These are phyloP conservation scores for Podarcis lilfordi DNA, from an alignment of 2,797 vertebrate species.

Conservation along the genomic window DNA sequence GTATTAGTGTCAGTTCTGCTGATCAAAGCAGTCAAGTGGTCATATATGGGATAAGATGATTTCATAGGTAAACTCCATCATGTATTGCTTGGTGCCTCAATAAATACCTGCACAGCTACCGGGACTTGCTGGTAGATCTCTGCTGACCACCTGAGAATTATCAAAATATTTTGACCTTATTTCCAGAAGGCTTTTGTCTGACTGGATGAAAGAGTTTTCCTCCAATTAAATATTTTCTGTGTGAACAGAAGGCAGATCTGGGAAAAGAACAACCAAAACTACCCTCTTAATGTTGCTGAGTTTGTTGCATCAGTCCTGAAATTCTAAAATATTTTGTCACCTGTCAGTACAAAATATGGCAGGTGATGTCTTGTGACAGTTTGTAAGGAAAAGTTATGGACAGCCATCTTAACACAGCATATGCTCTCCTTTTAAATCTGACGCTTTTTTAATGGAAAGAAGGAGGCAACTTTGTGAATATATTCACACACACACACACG, in stretches of 20 bases:
- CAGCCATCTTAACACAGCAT: not conserved
- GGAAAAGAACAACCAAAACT: constrained; percentile 5
- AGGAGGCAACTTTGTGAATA: not conserved
- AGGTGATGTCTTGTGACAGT: constrained; percentile 20
- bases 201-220: not conserved
- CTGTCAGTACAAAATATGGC: constrained; percentile 29
- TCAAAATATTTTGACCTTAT: not conserved
- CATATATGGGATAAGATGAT: no score
- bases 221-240: not conserved
- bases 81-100: not conserved
- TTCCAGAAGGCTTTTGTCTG: not conserved
- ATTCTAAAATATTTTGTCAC: constrained; percentile 16
- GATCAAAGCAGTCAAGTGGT: no score
- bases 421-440: constrained; percentile 25
- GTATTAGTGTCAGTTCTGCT: no score
- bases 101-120: not conserved
- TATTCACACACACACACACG: not conserved
- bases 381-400: constrained; percentile 14
- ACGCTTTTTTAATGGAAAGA: not conserved
- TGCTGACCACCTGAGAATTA: not conserved
- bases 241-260: not conserved
- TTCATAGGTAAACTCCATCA: no score
- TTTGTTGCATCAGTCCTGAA: constrained; percentile 16
- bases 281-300: constrained; percentile 18
- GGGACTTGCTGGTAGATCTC: not conserved